A percentile compares a stretch with the other conserved stretches of the same genome.
These are phyloP conservation scores for Brachionus sp. DNA, from an alignment of 1,140 invertebrate species.

Conservation along the genomic window DNA sequence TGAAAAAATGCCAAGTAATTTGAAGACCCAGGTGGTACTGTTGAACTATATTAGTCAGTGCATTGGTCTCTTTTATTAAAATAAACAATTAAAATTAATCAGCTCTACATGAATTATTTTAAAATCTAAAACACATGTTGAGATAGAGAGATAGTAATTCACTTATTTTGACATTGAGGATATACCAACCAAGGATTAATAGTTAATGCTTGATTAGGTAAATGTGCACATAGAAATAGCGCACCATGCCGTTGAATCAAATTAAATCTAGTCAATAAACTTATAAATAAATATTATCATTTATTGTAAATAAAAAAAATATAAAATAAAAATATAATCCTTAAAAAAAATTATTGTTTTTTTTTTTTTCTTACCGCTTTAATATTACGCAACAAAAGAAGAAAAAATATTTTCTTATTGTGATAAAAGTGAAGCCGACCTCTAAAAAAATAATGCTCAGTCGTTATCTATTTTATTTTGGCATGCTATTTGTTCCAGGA, in stretches of 20 bases:
- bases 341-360: background rate
- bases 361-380: background rate
- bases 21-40: background rate
- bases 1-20: background rate
- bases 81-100: constrained; percentile 12
- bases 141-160: background rate
- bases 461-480: background rate
- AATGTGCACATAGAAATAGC: background rate
- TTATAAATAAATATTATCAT: background rate
- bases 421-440: background rate
- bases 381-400: background rate
- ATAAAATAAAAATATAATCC: background rate
- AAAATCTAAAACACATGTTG: constrained; percentile 11
- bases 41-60: background rate
- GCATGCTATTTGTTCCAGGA: background rate
- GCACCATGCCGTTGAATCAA: background rate
- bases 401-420: constrained; percentile 15
- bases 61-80: background rate
- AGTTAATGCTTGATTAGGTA: background rate
- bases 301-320: background rate
- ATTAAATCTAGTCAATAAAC: background rate
- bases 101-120: background rate
- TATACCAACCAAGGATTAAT: background rate
- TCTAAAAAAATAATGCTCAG: background rate
- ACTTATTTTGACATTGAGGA: constrained; percentile 8